phyloP scores from a whole-genome alignment of 2,797 vertebrate genomes.

The Coregonus sp. region DNA sequence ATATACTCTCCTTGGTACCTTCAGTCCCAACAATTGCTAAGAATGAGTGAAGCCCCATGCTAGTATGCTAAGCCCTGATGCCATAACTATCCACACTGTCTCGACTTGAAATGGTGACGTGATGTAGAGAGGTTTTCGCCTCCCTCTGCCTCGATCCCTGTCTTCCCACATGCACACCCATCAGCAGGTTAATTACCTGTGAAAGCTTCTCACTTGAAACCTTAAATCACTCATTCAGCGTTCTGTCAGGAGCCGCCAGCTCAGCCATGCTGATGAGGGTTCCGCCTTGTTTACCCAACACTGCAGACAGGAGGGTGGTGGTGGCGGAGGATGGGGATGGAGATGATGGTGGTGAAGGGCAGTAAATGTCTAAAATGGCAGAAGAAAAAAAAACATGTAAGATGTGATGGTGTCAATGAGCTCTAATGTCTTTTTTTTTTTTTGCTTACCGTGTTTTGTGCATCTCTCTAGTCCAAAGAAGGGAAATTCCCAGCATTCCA shows the following conservation, averaged over 20 bases:
- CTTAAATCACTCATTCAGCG: constrained; percentile 80
- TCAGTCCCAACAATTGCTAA: constrained; percentile 46
- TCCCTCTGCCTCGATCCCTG: constrained; percentile 18
- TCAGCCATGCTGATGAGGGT: constrained; percentile 67
- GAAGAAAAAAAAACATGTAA: constrained; percentile 40
- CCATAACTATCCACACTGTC: constrained; percentile 52
- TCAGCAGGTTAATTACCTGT: constrained; percentile 81
- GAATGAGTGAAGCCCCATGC: constrained; percentile 40
- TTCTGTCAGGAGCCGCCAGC: constrained; percentile 72
- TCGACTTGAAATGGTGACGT: constrained; percentile 61
- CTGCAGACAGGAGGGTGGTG: constrained; percentile 45
- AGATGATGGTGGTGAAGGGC: neutral
- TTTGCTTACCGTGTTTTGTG: constrained; percentile 54
- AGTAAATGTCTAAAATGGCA: constrained; percentile 37
- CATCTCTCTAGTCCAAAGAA: constrained; percentile 55
- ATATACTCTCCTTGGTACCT: constrained; percentile 32
- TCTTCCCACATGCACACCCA: constrained; percentile 63
- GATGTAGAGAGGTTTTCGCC: constrained; percentile 54
- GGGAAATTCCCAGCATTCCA: constrained; percentile 59
- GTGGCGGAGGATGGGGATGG: constrained; percentile 45
- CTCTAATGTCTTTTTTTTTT: constrained; percentile 43
- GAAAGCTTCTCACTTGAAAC: constrained; percentile 79
- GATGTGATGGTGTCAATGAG: constrained; percentile 48
- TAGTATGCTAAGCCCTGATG: constrained; percentile 37
- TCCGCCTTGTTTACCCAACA: constrained; percentile 76